Evolutionary conservation across 2,797 vertebrate species (phyloP).

Genomic region (Vireo griseus): DNA sequence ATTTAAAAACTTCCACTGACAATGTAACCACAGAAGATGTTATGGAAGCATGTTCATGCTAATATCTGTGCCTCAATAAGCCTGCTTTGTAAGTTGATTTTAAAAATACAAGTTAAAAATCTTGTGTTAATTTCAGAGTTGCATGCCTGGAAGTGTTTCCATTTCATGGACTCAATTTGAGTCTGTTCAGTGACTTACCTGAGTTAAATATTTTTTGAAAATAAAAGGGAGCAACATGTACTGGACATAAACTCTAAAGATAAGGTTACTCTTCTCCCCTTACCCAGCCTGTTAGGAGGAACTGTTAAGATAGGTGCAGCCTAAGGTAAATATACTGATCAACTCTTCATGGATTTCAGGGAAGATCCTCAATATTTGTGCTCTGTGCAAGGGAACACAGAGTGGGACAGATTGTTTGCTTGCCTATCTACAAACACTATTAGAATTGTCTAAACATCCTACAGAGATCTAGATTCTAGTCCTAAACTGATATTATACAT

Average conservation of each 20-base stretch:
- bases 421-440: not conserved
- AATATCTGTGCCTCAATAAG: not conserved
- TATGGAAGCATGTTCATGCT: not conserved
- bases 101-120: not conserved
- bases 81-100: not conserved
- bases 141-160: not conserved
- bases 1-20: not conserved
- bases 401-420: rapidly evolving
- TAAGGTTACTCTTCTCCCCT: not conserved
- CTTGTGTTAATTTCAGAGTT: not conserved
- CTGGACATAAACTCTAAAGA: not conserved
- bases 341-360: not conserved
- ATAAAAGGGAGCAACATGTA: not conserved
- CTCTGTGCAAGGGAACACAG: not conserved
- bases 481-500: not conserved
- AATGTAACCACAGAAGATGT: not conserved
- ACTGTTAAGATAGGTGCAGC: not conserved
- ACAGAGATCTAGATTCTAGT: not conserved
- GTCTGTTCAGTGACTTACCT: not conserved
- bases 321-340: not conserved
- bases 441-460: not conserved
- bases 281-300: not conserved
- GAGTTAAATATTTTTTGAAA: not conserved
- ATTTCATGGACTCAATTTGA: not conserved
- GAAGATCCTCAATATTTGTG: not conserved